Percentiles rank a stretch among this genome's conserved stretches.
Evolutionary conservation across 2,113 vertebrate species (phyloP).

Genomic region (Menidia beryllina): DNA sequence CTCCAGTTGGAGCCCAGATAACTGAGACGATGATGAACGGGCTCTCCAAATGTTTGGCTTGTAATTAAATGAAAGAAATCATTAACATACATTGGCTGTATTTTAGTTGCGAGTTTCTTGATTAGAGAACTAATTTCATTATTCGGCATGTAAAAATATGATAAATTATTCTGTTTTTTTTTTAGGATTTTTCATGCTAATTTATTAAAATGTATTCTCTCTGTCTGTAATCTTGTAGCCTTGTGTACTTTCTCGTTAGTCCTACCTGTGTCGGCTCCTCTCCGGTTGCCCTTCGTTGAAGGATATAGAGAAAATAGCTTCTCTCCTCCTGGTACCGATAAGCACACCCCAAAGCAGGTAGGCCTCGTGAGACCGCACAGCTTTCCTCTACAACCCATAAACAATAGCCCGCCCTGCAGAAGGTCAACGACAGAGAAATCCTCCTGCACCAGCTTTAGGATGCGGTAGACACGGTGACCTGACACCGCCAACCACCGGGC

Average conservation of each 20-base stretch:
- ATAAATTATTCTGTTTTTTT: constrained; percentile 13
- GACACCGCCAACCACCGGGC: constrained; percentile 51
- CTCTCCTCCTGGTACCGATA: constrained; percentile 64
- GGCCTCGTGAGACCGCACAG: constrained; percentile 72
- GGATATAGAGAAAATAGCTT: constrained; percentile 64
- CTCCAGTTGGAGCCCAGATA: constrained; percentile 14
- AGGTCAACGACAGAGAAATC: constrained; percentile 69
- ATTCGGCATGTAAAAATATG: constrained; percentile 36
- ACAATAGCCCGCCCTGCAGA: constrained; percentile 55
- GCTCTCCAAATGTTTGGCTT: constrained; percentile 10
- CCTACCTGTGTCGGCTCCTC: constrained; percentile 46
- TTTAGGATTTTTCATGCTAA: constrained; percentile 21
- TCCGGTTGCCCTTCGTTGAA: constrained; percentile 75
- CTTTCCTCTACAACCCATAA: constrained; percentile 54
- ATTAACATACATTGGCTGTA: constrained; percentile 14
- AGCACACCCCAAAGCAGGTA: constrained; percentile 55
- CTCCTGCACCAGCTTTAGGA: constrained; percentile 48
- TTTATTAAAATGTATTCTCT: constrained; percentile 23
- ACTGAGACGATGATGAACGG: constrained; percentile 12
- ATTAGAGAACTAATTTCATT: constrained; percentile 32
- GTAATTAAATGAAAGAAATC: constrained; percentile 30
- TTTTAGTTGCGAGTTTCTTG: constrained; percentile 11
- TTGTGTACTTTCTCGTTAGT: constrained; percentile 11
- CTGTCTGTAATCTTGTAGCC: constrained; percentile 16
- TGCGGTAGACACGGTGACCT: constrained; percentile 49